Percentiles rank a stretch among this genome's conserved stretches.
phyloP scores from a whole-genome alignment of 2,888 invertebrate species.

The Sphecodes monilicornis region DNA sequence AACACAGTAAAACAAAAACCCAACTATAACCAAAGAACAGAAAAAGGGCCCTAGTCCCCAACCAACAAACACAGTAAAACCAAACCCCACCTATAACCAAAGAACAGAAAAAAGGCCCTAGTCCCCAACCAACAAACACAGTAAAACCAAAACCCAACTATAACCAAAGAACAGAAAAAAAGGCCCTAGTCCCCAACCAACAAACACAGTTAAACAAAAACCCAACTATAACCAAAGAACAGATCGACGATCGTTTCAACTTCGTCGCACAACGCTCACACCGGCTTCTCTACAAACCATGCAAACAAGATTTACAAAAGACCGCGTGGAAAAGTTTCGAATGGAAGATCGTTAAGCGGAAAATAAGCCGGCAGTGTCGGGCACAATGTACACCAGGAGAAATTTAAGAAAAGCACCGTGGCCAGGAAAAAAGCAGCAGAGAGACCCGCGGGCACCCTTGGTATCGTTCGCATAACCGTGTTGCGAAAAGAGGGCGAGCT shows the following conservation, averaged over 20 bases:
- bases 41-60: too few relatives aligned
- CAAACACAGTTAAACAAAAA: not conserved
- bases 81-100: too few relatives aligned
- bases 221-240: not conserved
- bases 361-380: not conserved
- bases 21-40: too few relatives aligned
- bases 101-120: too few relatives aligned
- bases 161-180: too few relatives aligned
- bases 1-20: too few relatives aligned
- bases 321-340: not conserved
- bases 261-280: too few relatives aligned
- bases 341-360: not conserved
- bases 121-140: too few relatives aligned
- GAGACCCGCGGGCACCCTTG: conserved; percentile 4
- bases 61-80: too few relatives aligned
- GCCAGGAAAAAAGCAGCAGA: not conserved
- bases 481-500: conserved; percentile 6
- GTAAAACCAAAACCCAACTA: too few relatives aligned
- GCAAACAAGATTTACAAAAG: not conserved
- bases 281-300: not conserved
- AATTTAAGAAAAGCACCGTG: not conserved
- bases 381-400: not conserved
- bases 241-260: not conserved
- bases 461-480: conserved; percentile 5
- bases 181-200: not conserved